These are phyloP conservation scores for Cryptotermes secundus DNA, from an alignment of 1,140 invertebrate species.

Conservation along the genomic window DNA sequence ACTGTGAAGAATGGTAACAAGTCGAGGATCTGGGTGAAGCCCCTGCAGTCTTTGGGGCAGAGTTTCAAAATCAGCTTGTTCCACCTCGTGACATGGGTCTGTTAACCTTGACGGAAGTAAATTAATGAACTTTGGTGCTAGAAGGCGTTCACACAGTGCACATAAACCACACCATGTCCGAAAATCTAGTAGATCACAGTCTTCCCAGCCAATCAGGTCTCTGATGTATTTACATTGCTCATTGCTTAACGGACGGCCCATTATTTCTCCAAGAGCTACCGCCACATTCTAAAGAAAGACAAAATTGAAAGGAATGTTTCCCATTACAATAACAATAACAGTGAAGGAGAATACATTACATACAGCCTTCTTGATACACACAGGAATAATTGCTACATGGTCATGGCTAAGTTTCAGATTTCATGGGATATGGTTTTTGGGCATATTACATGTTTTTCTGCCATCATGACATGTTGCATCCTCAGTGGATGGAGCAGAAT, in stretches of 20 bases:
- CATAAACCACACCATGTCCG: slow-evolving; percentile 67
- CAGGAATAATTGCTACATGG: no score
- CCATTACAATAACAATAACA: no score
- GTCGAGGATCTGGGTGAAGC: slow-evolving; percentile 24
- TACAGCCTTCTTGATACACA: no score
- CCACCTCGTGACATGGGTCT: slow-evolving; percentile 32
- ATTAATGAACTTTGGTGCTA: slow-evolving; percentile 40
- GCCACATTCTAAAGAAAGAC: slow-evolving; percentile 46
- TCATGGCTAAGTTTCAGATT: no score
- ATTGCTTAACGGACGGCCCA: slow-evolving; percentile 56
- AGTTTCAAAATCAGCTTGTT: slow-evolving; percentile 29
- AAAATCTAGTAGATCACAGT: slow-evolving; percentile 56
- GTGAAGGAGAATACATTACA: no score
- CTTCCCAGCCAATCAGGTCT: slow-evolving; percentile 52
- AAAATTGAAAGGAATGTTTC: background rate
- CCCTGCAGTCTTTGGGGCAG: slow-evolving; percentile 17
- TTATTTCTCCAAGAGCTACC: slow-evolving; percentile 58
- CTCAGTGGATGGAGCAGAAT: no score
- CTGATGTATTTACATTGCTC: slow-evolving; percentile 52
- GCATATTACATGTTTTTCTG: no score
- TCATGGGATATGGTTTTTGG: no score
- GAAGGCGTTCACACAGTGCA: slow-evolving; percentile 61
- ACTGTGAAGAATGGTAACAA: slow-evolving; percentile 11
- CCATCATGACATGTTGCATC: no score
- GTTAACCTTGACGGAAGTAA: background rate